Evolutionary conservation across 2,797 vertebrate genomes (phyloP), one percentile per base, ranked within the genome.

Genomic region (Delichon dasypus): DNA sequence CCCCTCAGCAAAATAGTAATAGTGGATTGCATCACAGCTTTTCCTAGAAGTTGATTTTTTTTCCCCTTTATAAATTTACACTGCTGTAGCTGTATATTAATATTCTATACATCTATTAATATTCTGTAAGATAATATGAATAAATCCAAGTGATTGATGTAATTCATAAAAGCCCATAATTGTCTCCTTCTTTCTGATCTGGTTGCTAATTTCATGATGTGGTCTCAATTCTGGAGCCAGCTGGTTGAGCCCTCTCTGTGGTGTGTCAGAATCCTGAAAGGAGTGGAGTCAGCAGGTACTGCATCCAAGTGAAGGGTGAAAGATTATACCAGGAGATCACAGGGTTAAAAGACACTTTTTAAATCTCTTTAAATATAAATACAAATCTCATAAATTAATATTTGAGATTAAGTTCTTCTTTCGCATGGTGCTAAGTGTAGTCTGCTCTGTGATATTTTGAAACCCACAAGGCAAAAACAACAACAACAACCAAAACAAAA

Each of bases 31-130:
- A 67, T 77, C 77, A 78, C 55, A 72, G 29, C 32, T 85, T 81
- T 89, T 81, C 9, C 48, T 89, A 11, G 51, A 20, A 11, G 2
- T 22, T 38, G 38, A 38, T 38, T 61, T 74, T 62, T 67, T 67
- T 71, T 55, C 36, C 32, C 16, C 27, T 60, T 89, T 80, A 78
- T 89, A 85, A 88, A 92, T 94, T 94, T 72, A 54, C 29, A 26
- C 22, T 67, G 11, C 44, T 60, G 3, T 88, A 86, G 27, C 65
- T 75, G 34, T 67, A 17, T 70, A 73, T 78, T 79, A 78, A 85
- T 64, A 27, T 55, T 75, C 54, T 68, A 0, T 36, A 50, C 26
- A 45, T 40, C 85, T 74, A 61, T 72, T 68, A 65, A 71, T 78
- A 58, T 83, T 80, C 57, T 85, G 12, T 58, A 58, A 83, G 91